Conservation (phyloP, 2,888 invertebrate species). For the Iphiclides podalirius region DNA sequence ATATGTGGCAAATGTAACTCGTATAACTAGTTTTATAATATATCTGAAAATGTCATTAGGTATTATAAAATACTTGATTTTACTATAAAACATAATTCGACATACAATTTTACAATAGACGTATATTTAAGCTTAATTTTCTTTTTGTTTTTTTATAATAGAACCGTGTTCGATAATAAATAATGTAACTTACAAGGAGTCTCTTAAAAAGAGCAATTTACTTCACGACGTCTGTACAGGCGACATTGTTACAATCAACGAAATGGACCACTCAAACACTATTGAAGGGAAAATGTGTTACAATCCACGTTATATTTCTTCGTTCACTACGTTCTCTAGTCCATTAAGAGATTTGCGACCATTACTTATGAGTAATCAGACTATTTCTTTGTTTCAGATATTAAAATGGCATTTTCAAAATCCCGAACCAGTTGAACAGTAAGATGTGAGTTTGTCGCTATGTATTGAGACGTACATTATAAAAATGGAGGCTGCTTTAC, state of each 20-base stretch:
- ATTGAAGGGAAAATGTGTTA: slow-evolving; percentile 40
- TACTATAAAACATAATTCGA: too few species aligned
- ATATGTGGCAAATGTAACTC: too few species aligned
- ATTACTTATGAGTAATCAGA: slow-evolving; percentile 3
- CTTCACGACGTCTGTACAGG: slow-evolving; percentile 27
- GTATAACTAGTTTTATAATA: too few species aligned
- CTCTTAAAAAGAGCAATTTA: slow-evolving; percentile 34
- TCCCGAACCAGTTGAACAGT: slow-evolving; percentile 6
- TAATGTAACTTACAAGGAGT: too few species aligned
- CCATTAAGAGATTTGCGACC: not conserved
- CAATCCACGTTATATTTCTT: slow-evolving; percentile 25
- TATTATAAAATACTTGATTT: too few species aligned
- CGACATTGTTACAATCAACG: slow-evolving; percentile 58
- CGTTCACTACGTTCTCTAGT: slow-evolving; percentile 2
- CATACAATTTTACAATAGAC: too few species aligned
- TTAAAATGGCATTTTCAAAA: slow-evolving; percentile 19
- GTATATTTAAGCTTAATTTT: too few species aligned
- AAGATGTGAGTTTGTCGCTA: slow-evolving; percentile 2
- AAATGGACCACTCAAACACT: slow-evolving; percentile 55
- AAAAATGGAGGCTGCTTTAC: slow-evolving; percentile 69
- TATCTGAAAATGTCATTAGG: too few species aligned
- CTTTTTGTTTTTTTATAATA: too few species aligned
- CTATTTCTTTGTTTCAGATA: slow-evolving; percentile 43
- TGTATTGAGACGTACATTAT: slow-evolving; percentile 21
- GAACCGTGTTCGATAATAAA: too few species aligned